phyloP scores from a whole-genome alignment of 2,797 vertebrate species.

The Gymnothorax javanicus region DNA sequence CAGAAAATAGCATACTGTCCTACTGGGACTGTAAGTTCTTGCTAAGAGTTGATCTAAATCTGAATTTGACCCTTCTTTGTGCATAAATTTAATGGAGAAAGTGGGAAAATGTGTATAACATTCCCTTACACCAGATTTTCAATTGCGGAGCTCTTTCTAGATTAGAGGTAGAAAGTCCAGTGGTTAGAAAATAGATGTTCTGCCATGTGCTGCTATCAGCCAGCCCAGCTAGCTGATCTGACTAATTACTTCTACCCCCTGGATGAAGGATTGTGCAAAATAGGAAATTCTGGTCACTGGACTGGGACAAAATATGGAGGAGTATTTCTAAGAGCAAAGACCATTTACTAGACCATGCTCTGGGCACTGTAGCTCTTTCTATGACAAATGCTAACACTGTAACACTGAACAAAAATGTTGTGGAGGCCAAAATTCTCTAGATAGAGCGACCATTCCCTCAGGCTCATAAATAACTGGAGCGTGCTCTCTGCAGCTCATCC shows the following conservation, averaged over 20 bases:
- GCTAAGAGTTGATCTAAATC: too few relatives aligned
- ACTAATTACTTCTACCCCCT: too few relatives aligned
- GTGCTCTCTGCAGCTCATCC: background rate
- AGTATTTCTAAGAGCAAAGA: background rate
- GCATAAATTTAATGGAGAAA: too few relatives aligned
- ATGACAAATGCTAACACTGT: background rate
- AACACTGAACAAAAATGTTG: background rate
- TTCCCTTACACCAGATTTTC: background rate
- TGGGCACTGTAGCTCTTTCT: background rate
- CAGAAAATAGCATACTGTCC: background rate
- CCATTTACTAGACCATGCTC: background rate
- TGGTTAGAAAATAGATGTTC: too few relatives aligned
- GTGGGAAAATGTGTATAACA: background rate
- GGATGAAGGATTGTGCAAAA: too few relatives aligned
- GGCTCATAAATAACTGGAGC: slow-evolving; percentile 31
- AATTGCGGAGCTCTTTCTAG: background rate
- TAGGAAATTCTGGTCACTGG: too few relatives aligned
- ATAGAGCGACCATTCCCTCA: slow-evolving; percentile 10
- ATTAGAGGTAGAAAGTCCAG: background rate
- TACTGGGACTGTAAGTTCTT: too few relatives aligned
- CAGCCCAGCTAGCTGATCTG: too few relatives aligned
- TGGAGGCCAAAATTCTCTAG: background rate
- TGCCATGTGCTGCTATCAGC: too few relatives aligned
- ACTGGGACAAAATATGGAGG: too few relatives aligned
- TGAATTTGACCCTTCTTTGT: too few relatives aligned